These are phyloP conservation scores for Macrostomum cliftonense DNA, from an alignment of 2,888 invertebrate species.

Conservation along the genomic window DNA sequence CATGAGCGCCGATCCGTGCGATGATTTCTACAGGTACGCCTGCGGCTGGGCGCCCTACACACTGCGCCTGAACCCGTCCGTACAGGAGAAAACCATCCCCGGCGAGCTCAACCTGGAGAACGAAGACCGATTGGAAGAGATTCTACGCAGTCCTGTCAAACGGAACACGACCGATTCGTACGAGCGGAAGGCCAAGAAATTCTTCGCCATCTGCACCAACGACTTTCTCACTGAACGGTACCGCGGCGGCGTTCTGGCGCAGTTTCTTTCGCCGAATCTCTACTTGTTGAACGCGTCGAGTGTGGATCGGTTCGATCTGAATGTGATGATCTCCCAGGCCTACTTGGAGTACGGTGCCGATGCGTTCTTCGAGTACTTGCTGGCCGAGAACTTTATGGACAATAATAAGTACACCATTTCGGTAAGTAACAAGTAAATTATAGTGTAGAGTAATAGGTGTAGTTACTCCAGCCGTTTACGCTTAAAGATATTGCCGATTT, in stretches of 20 bases:
- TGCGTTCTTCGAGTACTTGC: too few species aligned
- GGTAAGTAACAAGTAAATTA: too few species aligned
- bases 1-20: not conserved
- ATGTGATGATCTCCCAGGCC: too few species aligned
- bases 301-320: too few species aligned
- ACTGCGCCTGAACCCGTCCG: too few species aligned
- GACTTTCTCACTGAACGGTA: constrained; percentile 13
- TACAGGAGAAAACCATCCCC: too few species aligned
- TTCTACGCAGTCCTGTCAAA: constrained; percentile 11
- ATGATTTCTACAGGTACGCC: constrained; percentile 3
- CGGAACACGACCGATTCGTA: constrained; percentile 1
- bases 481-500: too few species aligned
- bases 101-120: constrained; percentile 21
- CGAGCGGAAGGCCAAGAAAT: constrained; percentile 13
- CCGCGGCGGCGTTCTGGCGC: constrained; percentile 8
- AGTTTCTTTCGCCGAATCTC: constrained; percentile 14
- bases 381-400: too few species aligned
- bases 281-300: constrained; percentile 3
- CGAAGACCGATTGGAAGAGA: constrained; percentile 11
- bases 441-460: too few species aligned
- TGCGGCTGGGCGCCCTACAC: not conserved
- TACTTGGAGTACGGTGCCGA: too few species aligned
- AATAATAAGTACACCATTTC: too few species aligned
- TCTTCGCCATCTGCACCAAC: constrained; percentile 12
- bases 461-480: too few species aligned